phyloP scores from a whole-genome alignment of 2,888 invertebrate species.

The Hyalella azteca region DNA sequence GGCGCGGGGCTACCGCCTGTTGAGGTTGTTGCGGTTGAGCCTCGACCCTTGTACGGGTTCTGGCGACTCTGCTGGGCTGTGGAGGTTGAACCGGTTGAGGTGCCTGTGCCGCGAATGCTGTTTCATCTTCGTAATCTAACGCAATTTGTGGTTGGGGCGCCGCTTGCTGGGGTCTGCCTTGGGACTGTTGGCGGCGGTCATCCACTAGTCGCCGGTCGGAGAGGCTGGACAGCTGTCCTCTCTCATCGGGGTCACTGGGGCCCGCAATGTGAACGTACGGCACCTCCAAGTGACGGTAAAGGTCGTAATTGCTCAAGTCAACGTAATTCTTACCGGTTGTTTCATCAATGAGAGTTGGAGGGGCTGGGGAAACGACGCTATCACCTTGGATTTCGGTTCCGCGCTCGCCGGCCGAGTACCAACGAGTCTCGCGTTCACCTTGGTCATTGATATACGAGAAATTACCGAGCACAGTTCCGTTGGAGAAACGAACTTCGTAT shows the following conservation, averaged over 20 bases:
- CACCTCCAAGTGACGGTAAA: constrained; percentile 47
- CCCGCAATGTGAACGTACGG: constrained; percentile 45
- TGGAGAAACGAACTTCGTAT: constrained; percentile 48
- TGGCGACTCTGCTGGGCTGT: neutral
- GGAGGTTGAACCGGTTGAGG: neutral
- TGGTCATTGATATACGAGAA: constrained; percentile 51
- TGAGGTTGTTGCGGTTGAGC: neutral
- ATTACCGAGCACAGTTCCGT: constrained; percentile 52
- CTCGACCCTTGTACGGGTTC: neutral
- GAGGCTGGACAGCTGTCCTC: constrained; percentile 9
- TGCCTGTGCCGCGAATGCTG: neutral
- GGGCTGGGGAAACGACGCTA: constrained; percentile 16
- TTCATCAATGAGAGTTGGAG: constrained; percentile 46
- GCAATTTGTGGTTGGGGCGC: constrained; percentile 15
- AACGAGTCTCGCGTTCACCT: constrained; percentile 46
- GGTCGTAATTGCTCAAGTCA: constrained; percentile 51
- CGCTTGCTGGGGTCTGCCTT: neutral
- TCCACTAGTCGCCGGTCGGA: neutral
- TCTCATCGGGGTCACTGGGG: constrained; percentile 14
- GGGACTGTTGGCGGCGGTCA: constrained; percentile 18
- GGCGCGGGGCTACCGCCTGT: neutral
- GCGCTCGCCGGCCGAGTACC: constrained; percentile 42
- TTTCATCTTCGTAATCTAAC: constrained; percentile 2
- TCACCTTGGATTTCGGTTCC: constrained; percentile 33
- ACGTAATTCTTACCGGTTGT: constrained; percentile 53